These are phyloP conservation scores for Shargacucullia verbasci DNA, from an alignment of 2,888 invertebrate genomes.

Conservation along the genomic window DNA sequence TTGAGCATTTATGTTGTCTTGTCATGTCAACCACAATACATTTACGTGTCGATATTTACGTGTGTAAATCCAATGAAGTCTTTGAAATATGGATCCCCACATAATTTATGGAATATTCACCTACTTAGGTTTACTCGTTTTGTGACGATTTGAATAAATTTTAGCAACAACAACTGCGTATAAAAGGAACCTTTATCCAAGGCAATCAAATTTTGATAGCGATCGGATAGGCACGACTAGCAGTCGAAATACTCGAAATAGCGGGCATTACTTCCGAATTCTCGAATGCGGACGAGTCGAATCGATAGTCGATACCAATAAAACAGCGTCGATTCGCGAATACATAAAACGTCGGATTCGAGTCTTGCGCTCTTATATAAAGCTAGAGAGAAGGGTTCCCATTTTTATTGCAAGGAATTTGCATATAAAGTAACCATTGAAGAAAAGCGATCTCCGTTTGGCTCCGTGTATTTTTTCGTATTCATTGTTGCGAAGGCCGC, in stretches of 20 bases:
- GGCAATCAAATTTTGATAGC: constrained; percentile 83
- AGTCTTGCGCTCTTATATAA: constrained; percentile 84
- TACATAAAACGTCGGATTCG: constrained; percentile 87
- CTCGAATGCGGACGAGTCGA: constrained; percentile 75
- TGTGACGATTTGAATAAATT: constrained; percentile 60
- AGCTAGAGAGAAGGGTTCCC: constrained; percentile 88
- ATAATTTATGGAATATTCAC: constrained; percentile 56
- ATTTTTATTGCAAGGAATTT: constrained; percentile 87
- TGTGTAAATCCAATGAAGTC: constrained; percentile 57
- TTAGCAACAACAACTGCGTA: constrained; percentile 70
- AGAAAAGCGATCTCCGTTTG: constrained; percentile 87
- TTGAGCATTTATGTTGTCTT: constrained; percentile 20
- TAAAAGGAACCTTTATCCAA: constrained; percentile 74
- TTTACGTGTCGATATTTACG: constrained; percentile 52
- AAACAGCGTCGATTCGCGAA: constrained; percentile 87
- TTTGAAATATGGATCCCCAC: constrained; percentile 54
- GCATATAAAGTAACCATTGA: constrained; percentile 89
- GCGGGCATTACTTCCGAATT: constrained; percentile 84
- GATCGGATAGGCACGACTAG: constrained; percentile 80
- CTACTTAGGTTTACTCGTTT: constrained; percentile 51
- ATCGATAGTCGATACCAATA: constrained; percentile 88
- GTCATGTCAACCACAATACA: constrained; percentile 41
- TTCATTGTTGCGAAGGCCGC: constrained; percentile 86
- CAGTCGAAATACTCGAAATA: constrained; percentile 79
- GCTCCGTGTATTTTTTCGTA: constrained; percentile 81